A percentile compares a stretch with the other conserved stretches of the same genome.
Conservation (phyloP, 2,888 invertebrate genomes). For the Andrena bicolor region DNA sequence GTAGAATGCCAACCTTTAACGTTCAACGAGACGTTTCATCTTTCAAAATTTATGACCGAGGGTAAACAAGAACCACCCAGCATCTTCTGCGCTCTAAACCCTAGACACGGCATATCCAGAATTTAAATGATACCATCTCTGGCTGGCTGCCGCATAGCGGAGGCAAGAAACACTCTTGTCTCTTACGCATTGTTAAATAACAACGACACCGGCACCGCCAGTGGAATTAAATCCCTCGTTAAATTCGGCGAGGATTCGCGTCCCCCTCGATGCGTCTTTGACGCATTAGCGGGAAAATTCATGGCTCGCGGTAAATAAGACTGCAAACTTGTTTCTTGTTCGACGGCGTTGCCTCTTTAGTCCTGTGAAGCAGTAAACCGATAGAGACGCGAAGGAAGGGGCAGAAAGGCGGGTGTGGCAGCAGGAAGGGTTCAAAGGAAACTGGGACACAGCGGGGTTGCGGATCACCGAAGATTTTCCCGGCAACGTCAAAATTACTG, state of each 20-base stretch:
- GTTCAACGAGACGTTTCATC: not conserved
- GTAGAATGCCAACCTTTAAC: not conserved
- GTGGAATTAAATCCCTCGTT: conserved; percentile 10
- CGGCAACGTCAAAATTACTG: conserved; percentile 47
- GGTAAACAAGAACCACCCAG: not conserved
- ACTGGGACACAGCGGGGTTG: conserved; percentile 46
- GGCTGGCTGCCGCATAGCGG: no score
- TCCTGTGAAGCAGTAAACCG: conserved; percentile 28
- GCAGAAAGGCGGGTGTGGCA: not conserved
- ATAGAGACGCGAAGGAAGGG: conserved; percentile 4
- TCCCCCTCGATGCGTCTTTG: conserved; percentile 5
- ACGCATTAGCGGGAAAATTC: conserved; percentile 27
- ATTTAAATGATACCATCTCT: not conserved
- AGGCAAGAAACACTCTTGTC: no score
- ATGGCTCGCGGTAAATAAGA: conserved; percentile 31
- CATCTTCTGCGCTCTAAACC: not conserved
- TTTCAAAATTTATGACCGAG: not conserved
- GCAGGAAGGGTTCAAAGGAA: conserved; percentile 55
- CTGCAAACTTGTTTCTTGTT: conserved; percentile 43
- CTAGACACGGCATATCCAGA: not conserved
- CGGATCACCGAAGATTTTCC: conserved; percentile 56
- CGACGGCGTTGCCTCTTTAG: conserved; percentile 12
- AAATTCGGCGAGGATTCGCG: not conserved
- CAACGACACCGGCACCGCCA: not conserved
- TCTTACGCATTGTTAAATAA: not conserved